Evolutionary conservation across 2,888 invertebrate genomes (phyloP), one percentile per base, ranked within the genome.

Genomic region (Ceramica pisi): DNA sequence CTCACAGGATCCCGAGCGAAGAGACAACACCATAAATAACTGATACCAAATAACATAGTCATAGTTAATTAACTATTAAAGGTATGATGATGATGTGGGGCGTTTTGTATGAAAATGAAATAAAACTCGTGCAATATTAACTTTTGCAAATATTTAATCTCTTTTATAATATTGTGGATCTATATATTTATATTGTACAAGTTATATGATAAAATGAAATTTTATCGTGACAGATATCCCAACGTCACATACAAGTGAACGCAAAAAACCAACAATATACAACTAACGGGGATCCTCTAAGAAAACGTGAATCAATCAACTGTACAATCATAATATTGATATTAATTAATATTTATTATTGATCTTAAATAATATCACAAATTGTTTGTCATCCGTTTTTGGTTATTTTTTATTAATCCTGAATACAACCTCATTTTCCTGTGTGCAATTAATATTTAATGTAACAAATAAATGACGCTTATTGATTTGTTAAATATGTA

Each of bases 71-170:
- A 85, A 74, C 75, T 78, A n/a, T 82, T 87, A 86, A 84, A 62
- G 65, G 70, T 90, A n/a, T n/a, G n/a, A n/a, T n/a, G n/a, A n/a
- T 93, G 91, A 84, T 66, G 77, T 87, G 88, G 70, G 53, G 71
- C 57, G 71, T 71, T 80, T 71, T 78, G 56, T 81, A 75, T 64
- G 73, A 71, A 62, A 76, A 72, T 41, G 6, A 93, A 94, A 94
- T 92, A 92, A 96, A 96, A 95, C 94, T 84, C 89, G 73, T 88
- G 85, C 83, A 86, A 90, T 89, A 89, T 90, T 93, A 96, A 96
- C 96, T 96, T 96, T 96, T 96, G 96, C 96, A 96, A 96, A 96
- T 96, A 96, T 96, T 96, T 96, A 96, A 96, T 96, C 96, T 96
- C 94, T 96, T 96, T 96, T 93, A 96, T 96, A 96, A 96, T n/a